Evolutionary conservation across 2,113 vertebrate genomes (phyloP).

Genomic region (Antigone vipio): DNA sequence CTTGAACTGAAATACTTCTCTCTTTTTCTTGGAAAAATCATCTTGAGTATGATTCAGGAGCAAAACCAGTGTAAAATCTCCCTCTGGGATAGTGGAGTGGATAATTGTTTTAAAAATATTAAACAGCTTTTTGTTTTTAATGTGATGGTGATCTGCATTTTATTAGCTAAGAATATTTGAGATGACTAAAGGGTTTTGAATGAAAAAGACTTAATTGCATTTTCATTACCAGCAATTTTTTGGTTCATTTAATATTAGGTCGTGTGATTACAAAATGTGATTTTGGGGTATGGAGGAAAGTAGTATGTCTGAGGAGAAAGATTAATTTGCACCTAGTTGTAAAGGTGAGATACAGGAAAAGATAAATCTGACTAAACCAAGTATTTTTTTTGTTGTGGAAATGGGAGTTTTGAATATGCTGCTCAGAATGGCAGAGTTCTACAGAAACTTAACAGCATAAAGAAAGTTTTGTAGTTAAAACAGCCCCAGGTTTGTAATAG

Average conservation of each 20-base stretch:
- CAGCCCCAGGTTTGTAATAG: conserved; percentile 13
- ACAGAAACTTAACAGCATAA: conserved; percentile 8
- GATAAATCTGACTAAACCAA: not conserved
- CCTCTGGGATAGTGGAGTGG: not conserved
- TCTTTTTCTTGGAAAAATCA: not conserved
- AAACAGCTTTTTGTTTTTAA: not conserved
- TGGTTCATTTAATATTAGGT: not conserved
- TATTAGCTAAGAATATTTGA: not conserved
- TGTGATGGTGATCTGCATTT: not conserved
- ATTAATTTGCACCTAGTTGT: not conserved
- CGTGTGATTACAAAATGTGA: not conserved
- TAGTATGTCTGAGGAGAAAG: not conserved
- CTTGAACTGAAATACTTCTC: not conserved
- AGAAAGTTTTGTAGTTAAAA: conserved; percentile 27
- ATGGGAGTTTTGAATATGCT: not conserved
- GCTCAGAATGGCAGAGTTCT: not conserved
- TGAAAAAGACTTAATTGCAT: not conserved
- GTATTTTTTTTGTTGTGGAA: not conserved
- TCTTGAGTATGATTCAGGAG: not conserved
- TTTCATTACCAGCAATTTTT: not conserved
- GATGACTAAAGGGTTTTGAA: not conserved
- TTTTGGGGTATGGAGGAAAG: not conserved
- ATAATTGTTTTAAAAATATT: not conserved
- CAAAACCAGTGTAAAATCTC: not conserved
- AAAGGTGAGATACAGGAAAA: not conserved